Evolutionary conservation across 2,113 vertebrate genomes (phyloP), one percentile per base, ranked within the genome.

Genomic region (Periophthalmodon schlosseri): DNA sequence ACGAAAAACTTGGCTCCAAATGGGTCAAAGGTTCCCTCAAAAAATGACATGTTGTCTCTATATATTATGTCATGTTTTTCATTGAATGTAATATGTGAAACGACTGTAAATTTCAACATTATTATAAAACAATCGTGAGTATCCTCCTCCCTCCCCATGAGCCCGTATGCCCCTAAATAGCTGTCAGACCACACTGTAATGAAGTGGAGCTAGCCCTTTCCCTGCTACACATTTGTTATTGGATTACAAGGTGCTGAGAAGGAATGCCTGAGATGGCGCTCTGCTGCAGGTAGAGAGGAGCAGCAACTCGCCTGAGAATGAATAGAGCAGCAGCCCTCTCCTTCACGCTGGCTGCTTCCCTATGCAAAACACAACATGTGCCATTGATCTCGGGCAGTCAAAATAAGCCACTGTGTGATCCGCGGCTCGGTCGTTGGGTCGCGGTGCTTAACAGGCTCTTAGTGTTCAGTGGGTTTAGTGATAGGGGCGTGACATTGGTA

Each of bases 171-270:
- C 24, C 77, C 87, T 75, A 73, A 80, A 74, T 77, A 82, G 78
- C 77, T 92, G 84, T 91, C 93, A 91, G 82, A 68, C 90, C 88
- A 87, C 85, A 54, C 70, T 85, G 61, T 93, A 93, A 94, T 94
- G 93, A 94, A 93, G 89, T 93, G 93, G 84, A 80, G 79, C 85
- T 80, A 88, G 89, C 82, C 86, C 84, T 84, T 75, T 79, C 70
- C 28, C 66, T 21, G 89, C 91, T 80, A 93, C 90, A 94, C 92
- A 93, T 93, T 88, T 93, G 91, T 93, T 93, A 94, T 93, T 94
- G 89, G 91, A 92, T 94, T 94, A 93, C 94, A 94, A 87, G 90
- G 83, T 80, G 80, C 81, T 86, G 80, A 73, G 82, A 72, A 91
- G 86, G 90, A 92, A 93, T 90, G 91, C 84, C 78, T 68, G 72